Evolutionary conservation across 2,797 vertebrate genomes (phyloP).

Genomic region (Hephaestus fuliginosus): DNA sequence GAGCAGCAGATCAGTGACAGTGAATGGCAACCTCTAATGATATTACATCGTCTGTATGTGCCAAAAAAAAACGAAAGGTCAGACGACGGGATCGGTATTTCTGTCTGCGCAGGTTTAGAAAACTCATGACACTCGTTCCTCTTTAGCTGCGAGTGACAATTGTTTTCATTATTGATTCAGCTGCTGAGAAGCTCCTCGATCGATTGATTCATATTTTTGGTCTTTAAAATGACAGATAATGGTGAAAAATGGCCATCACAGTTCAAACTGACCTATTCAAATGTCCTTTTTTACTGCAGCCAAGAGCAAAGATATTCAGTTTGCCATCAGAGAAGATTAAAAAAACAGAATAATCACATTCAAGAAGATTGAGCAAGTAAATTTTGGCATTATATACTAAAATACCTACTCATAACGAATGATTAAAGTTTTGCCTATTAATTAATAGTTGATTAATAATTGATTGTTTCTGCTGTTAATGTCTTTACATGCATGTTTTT

Average conservation of each 20-base stretch:
- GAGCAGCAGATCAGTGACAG: conserved; percentile 58
- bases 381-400: not conserved
- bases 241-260: not conserved
- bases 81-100: not conserved
- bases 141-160: not conserved
- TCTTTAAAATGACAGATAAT: not conserved
- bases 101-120: conserved; percentile 6
- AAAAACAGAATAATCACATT: not conserved
- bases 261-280: not conserved
- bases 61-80: conserved; percentile 43
- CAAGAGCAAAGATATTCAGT: not conserved
- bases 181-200: not conserved
- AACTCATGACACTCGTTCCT: not conserved
- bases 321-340: not conserved
- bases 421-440: not conserved
- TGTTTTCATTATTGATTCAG: conserved; percentile 20
- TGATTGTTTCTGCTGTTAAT: not conserved
- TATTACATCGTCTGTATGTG: conserved; percentile 45
- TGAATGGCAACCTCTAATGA: conserved; percentile 40
- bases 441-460: not conserved
- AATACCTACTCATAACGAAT: not conserved
- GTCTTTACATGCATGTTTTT: not conserved
- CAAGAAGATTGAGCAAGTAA: not conserved
- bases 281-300: not conserved
- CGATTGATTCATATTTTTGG: not conserved